Conservation (phyloP, 35 echinoderm and acorn worm genomes). For the Ptychodera flava region DNA sequence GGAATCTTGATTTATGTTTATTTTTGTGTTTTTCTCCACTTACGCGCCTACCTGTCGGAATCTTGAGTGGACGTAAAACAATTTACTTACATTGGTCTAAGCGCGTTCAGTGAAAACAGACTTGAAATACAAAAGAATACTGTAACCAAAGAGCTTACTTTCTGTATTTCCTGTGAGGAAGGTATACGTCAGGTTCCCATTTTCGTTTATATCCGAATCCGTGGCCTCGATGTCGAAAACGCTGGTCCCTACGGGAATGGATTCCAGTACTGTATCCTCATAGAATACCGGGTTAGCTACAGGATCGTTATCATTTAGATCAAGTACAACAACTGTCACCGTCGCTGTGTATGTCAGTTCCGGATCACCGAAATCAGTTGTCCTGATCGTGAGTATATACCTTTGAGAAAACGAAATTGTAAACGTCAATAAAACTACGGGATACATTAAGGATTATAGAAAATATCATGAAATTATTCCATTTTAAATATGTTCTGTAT, state of each 20-base stretch:
- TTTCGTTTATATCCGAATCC: slow-evolving; percentile 63
- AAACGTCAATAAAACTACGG: no score
- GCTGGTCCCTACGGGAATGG: slow-evolving; percentile 29
- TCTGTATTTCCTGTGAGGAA: slow-evolving; percentile 24
- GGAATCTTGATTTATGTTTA: no score
- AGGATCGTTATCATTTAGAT: slow-evolving; percentile 86
- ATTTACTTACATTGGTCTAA: no score
- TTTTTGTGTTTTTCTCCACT: no score
- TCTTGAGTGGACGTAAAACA: no score
- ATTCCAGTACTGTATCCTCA: slow-evolving; percentile 53
- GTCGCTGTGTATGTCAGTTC: slow-evolving; percentile 24
- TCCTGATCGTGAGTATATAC: slow-evolving; percentile 38
- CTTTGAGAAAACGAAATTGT: background rate
- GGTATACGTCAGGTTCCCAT: slow-evolving; percentile 60
- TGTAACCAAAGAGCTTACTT: no score
- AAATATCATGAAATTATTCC: no score
- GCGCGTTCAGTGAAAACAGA: no score
- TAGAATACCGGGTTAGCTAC: slow-evolving; percentile 34
- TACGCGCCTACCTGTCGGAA: no score
- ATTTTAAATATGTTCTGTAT: no score
- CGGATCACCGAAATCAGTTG: slow-evolving; percentile 48
- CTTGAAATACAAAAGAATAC: no score
- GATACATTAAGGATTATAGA: no score
- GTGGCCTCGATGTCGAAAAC: slow-evolving; percentile 52
- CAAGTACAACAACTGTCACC: slow-evolving; percentile 53